phyloP scores from a whole-genome alignment of 2,113 vertebrate species.

The Chlamydotis undulata region DNA sequence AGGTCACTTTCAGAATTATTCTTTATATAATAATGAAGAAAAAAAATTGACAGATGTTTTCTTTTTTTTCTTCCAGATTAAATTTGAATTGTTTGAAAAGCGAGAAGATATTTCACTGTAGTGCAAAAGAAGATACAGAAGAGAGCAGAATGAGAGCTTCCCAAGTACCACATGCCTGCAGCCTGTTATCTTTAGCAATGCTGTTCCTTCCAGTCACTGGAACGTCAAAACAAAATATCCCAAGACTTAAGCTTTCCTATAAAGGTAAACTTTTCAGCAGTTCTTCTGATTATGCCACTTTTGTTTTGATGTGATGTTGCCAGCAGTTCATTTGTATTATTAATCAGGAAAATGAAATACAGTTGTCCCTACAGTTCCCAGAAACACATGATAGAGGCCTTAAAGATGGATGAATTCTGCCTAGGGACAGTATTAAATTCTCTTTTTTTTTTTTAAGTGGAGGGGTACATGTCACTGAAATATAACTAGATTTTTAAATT shows the following conservation, averaged over 20 bases:
- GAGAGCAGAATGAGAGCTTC: conserved; percentile 36
- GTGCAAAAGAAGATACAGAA: conserved; percentile 42
- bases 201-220: conserved; percentile 78
- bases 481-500: background rate
- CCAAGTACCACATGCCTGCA: conserved; percentile 58
- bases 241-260: conserved; percentile 89
- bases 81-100: conserved; percentile 31
- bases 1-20: background rate
- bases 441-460: background rate
- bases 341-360: background rate
- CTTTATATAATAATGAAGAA: background rate
- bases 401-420: background rate
- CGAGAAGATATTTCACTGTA: background rate
- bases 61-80: conserved; percentile 69
- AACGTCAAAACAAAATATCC: conserved; percentile 87
- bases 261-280: conserved; percentile 82
- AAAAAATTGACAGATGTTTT: background rate
- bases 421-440: background rate
- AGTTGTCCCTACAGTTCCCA: background rate
- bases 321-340: conserved; percentile 26
- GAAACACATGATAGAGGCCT: background rate
- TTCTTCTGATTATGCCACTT: conserved; percentile 8
- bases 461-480: background rate
- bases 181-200: conserved; percentile 74
- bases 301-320: conserved; percentile 20